Evolutionary conservation across 1,140 invertebrate genomes (phyloP).

Genomic region (Cydia splendana): DNA sequence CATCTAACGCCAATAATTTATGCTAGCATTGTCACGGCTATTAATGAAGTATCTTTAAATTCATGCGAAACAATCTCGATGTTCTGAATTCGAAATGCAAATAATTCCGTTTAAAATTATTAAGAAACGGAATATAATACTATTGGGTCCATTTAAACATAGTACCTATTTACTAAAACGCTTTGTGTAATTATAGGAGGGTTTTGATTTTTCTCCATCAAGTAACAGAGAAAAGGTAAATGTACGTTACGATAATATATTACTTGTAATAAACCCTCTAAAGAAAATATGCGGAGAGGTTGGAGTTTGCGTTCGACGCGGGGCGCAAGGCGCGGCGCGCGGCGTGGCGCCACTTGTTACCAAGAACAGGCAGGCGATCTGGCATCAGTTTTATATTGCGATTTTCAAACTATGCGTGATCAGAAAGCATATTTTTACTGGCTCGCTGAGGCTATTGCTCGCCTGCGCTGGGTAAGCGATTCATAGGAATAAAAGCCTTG

Average conservation of each 20-base stretch:
- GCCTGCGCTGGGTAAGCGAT: background rate
- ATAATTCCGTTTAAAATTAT: conserved; percentile 3
- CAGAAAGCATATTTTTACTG: background rate
- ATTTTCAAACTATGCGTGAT: background rate
- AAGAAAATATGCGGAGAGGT: background rate
- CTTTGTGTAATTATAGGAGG: background rate
- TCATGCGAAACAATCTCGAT: conserved; percentile 41
- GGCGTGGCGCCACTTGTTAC: background rate
- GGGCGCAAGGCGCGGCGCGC: background rate
- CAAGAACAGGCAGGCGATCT: background rate
- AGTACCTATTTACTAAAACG: too few species aligned
- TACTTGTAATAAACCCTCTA: background rate
- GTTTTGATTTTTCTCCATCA: background rate
- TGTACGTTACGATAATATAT: conserved; percentile 5
- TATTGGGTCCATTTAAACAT: conserved; percentile 30
- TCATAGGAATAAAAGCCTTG: background rate
- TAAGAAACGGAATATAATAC: conserved; percentile 45
- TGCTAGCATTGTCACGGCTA: conserved; percentile 21
- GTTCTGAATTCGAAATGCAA: conserved; percentile 45
- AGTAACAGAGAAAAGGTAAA: background rate
- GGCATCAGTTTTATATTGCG: background rate
- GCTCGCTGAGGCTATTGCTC: background rate
- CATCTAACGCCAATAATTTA: background rate
- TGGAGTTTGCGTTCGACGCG: background rate
- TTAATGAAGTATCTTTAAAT: conserved; percentile 41